Percentiles rank a stretch among this genome's conserved stretches.
Conservation (phyloP, 2,797 vertebrate species). For the Ctenochaetus hawaiiensis region DNA sequence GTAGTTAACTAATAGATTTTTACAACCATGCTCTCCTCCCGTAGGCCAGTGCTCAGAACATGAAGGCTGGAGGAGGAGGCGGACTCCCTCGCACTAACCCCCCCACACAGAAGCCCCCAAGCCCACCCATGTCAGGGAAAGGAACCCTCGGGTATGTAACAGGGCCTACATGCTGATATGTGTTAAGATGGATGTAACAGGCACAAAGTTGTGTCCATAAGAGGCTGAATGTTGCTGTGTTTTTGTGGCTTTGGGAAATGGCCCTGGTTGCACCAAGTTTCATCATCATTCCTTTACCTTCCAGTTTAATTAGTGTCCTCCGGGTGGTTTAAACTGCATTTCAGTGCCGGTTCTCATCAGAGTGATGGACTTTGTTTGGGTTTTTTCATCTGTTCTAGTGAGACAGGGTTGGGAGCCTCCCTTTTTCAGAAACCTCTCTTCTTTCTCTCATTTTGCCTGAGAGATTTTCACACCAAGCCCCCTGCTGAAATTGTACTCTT, state of each 20-base stretch:
- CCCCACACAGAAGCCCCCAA: conserved; percentile 98
- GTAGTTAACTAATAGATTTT: neutral
- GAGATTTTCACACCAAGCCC: neutral
- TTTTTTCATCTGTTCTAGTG: conserved; percentile 9
- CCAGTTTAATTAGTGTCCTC: conserved; percentile 41
- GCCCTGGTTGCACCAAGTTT: conserved; percentile 49
- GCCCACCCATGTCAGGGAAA: conserved; percentile 95
- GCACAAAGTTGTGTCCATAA: neutral
- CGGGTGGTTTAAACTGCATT: conserved; percentile 1
- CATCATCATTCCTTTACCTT: conserved; percentile 44
- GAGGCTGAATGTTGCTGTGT: neutral
- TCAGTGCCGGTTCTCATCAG: conserved; percentile 19
- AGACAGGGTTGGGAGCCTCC: neutral
- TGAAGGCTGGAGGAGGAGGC: conserved; percentile 91
- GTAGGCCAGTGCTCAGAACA: conserved; percentile 98
- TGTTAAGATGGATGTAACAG: neutral
- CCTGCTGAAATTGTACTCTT: neutral
- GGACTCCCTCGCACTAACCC: conserved; percentile 95
- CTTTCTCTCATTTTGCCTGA: neutral
- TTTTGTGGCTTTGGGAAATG: conserved; percentile 17
- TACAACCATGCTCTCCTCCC: neutral
- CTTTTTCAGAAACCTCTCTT: conserved; percentile 9
- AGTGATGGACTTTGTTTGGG: neutral
- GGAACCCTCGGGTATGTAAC: conserved; percentile 96
- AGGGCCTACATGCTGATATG: neutral